phyloP scores from a whole-genome alignment of 1,140 invertebrate species.

The Gonatopus flavifemur region DNA sequence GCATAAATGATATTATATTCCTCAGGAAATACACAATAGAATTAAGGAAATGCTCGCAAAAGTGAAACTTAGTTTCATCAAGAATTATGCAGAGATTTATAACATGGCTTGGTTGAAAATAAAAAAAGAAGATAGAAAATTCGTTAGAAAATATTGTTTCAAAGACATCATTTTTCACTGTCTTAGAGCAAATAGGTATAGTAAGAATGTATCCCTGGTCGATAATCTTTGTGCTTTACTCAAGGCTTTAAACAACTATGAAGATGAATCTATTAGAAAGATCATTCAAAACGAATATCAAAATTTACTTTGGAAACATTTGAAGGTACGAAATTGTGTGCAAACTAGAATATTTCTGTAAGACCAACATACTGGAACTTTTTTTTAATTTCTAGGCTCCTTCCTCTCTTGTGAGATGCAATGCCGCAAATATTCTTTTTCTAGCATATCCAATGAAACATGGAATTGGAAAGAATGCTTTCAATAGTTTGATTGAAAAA shows the following conservation, averaged over 20 bases:
- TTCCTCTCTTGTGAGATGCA: slow-evolving; percentile 26
- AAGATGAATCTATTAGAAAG: slow-evolving; percentile 8
- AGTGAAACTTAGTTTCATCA: slow-evolving; percentile 5
- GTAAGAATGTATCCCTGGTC: slow-evolving; percentile 16
- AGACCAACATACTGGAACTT: background rate
- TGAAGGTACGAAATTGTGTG: slow-evolving; percentile 21
- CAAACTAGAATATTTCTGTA: background rate
- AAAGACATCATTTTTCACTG: slow-evolving; percentile 27
- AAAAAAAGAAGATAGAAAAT: slow-evolving; percentile 13
- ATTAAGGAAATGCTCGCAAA: slow-evolving; percentile 21
- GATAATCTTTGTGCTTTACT: slow-evolving; percentile 29
- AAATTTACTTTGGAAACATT: slow-evolving; percentile 25
- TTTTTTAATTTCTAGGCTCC: slow-evolving; percentile 18
- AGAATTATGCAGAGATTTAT: slow-evolving; percentile 27
- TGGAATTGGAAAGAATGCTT: slow-evolving; percentile 5
- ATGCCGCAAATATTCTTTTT: slow-evolving; percentile 34
- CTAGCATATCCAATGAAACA: slow-evolving; percentile 14
- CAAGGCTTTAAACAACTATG: slow-evolving; percentile 16
- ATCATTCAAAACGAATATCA: slow-evolving; percentile 21
- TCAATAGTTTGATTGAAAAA: slow-evolving; percentile 10
- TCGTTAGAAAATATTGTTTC: slow-evolving; percentile 27
- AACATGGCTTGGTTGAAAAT: slow-evolving; percentile 13
- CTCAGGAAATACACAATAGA: slow-evolving; percentile 25
- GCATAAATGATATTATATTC: background rate
- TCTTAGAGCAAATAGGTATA: slow-evolving; percentile 25